These are phyloP conservation scores for Trachurus trachurus DNA, from an alignment of 2,797 vertebrate species.

Conservation along the genomic window DNA sequence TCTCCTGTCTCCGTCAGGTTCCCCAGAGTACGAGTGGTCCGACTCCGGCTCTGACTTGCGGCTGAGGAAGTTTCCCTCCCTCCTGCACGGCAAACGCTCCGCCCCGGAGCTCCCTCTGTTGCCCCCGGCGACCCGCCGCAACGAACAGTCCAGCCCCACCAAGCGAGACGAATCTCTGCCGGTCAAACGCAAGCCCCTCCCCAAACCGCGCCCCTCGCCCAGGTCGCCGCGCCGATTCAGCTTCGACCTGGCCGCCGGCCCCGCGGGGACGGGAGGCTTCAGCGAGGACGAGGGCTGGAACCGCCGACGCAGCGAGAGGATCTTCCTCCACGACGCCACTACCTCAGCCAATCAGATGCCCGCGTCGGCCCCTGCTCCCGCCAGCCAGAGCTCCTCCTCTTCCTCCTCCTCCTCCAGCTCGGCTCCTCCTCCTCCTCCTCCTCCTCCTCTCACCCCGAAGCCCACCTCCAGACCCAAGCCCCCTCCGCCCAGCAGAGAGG, in stretches of 20 bases:
- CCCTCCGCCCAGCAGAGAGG: slow-evolving; percentile 86
- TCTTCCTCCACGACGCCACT: slow-evolving; percentile 94
- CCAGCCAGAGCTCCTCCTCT: slow-evolving; percentile 77
- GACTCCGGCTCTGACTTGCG: slow-evolving; percentile 94
- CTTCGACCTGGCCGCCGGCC: slow-evolving; percentile 88
- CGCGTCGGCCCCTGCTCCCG: slow-evolving; percentile 25
- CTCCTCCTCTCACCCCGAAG: slow-evolving; percentile 83
- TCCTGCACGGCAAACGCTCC: slow-evolving; percentile 91
- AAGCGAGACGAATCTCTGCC: slow-evolving; percentile 87
- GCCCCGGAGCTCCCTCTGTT: slow-evolving; percentile 86
- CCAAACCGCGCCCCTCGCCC: slow-evolving; percentile 64
- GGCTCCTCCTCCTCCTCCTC: slow-evolving; percentile 63
- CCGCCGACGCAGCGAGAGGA: slow-evolving; percentile 94
- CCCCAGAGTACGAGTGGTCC: slow-evolving; percentile 93
- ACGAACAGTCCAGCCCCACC: slow-evolving; percentile 81
- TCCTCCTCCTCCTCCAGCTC: slow-evolving; percentile 65
- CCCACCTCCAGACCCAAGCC: slow-evolving; percentile 86
- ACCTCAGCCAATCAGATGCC: slow-evolving; percentile 78
- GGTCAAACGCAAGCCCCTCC: slow-evolving; percentile 85
- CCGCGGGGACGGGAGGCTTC: slow-evolving; percentile 71
- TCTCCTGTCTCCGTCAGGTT: slow-evolving; percentile 59
- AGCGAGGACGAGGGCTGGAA: slow-evolving; percentile 96
- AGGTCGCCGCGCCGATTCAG: slow-evolving; percentile 87
- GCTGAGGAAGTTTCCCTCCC: slow-evolving; percentile 89
- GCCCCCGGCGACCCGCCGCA: slow-evolving; percentile 80